phyloP scores from a whole-genome alignment of 2,797 vertebrate genomes.

The Lithobates sylvaticus region DNA sequence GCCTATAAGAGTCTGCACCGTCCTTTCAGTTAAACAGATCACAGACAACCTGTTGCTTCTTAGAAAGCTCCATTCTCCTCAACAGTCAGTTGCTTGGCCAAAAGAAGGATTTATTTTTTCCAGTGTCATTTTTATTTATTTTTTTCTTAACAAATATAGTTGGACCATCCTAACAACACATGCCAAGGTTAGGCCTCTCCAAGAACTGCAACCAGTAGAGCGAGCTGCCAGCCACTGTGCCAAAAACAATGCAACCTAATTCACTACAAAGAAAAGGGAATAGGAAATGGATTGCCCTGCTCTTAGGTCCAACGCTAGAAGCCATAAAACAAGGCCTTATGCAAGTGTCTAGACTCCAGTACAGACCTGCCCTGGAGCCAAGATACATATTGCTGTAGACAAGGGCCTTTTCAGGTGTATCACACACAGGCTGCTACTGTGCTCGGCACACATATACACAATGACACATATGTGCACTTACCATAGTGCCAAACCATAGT shows the following conservation, averaged over 20 bases:
- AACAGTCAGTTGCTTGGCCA: slow-evolving; percentile 4
- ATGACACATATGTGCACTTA: not conserved
- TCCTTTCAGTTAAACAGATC: slow-evolving; percentile 47
- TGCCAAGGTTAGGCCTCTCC: not conserved
- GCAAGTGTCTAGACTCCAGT: not conserved
- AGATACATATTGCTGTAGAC: slow-evolving; percentile 25
- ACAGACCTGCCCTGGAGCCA: not conserved
- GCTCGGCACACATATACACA: slow-evolving; percentile 9
- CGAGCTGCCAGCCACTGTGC: not conserved
- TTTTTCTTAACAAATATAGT: not conserved
- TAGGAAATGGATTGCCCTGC: slow-evolving; percentile 11
- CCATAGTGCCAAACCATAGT: not conserved
- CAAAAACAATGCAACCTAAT: slow-evolving; percentile 1
- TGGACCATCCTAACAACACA: slow-evolving; percentile 11
- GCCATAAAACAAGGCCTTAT: slow-evolving; percentile 6
- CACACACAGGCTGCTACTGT: slow-evolving; percentile 15
- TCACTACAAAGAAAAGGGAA: not conserved
- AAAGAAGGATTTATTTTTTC: slow-evolving; percentile 25
- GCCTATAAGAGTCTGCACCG: slow-evolving; percentile 38
- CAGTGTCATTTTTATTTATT: not conserved
- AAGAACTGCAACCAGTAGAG: not conserved
- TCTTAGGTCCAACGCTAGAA: not conserved
- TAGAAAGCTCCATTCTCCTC: not conserved
- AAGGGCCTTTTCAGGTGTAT: slow-evolving; percentile 6
- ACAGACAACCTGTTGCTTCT: slow-evolving; percentile 44